Evolutionary conservation across 2,888 invertebrate genomes (phyloP).

Genomic region (Apamea sordens): DNA sequence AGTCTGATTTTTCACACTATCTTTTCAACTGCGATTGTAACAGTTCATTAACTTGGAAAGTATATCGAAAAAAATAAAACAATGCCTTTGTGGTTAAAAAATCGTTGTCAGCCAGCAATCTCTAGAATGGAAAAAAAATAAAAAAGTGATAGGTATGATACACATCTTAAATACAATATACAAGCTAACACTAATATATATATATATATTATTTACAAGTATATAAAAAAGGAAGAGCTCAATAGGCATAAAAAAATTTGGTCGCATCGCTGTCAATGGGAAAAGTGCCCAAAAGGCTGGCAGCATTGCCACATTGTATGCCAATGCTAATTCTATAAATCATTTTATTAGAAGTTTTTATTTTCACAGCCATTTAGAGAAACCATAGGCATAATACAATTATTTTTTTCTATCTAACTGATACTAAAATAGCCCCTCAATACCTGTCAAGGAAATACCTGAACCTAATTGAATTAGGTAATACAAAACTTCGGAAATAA

Average conservation of each 20-base stretch:
- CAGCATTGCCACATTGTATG: background rate
- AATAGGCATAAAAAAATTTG: background rate
- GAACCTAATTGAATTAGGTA: constrained; percentile 70
- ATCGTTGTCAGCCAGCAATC: background rate
- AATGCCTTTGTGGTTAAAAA: background rate
- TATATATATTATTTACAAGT: background rate
- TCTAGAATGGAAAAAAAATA: background rate
- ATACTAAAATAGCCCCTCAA: constrained; percentile 54
- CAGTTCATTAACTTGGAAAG: constrained; percentile 12
- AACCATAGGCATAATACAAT: background rate
- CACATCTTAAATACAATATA: background rate
- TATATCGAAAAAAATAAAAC: constrained; percentile 5
- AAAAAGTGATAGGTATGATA: background rate
- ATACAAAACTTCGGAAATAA: constrained; percentile 63
- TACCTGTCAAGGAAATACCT: constrained; percentile 60
- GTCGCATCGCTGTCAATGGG: background rate
- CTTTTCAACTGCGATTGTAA: background rate
- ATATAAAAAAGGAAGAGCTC: background rate
- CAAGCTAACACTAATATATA: background rate
- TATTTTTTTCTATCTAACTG: constrained; percentile 5
- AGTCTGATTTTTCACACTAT: constrained; percentile 1
- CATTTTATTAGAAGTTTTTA: background rate
- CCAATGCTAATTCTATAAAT: background rate
- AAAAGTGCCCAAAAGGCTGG: background rate
- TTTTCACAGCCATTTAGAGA: background rate